Base-by-base conservation (phyloP, 1,140 invertebrate species). In the Pomphorhynchus laevis region DNA sequence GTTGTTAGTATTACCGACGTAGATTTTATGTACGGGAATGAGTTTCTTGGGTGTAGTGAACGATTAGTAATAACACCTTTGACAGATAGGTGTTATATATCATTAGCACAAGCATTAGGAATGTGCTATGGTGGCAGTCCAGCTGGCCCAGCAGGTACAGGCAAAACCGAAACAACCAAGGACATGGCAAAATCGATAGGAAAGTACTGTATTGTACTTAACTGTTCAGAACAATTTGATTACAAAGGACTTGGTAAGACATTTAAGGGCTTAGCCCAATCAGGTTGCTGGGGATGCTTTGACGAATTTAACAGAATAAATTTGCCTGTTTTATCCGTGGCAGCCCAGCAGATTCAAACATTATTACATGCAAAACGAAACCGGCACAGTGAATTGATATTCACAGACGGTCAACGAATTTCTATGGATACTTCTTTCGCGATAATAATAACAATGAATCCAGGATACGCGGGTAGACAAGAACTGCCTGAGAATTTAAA, bases 201-300 rank as follows among this genome's bases (percentile, higher is more conserved):
- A 12, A 89, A 89, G 60, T 89, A 86, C 53, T 77, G 89, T 2
- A 79, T 91, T 1, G 79, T 91, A 1, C 89, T 91, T 57, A 91
- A 91, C 59, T 91, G 82, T 51, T 89, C 79, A 1, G 82, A 91
- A 64, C 79, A 89, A 63, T 89, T 91, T 79, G 80, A 91, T 59
- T 89, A 80, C 54, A 67, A 75, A 64, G 74, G 44, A 14, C 42
- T 58, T 25, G 55, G 53, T 20, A 56, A 55, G 45, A 76, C 76
- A 50, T 59, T 58, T 47, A 59, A 59, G 47, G 57, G 57, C 38
- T 45, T 59, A 20, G 57, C 57, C 16, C 54, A 55, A 24, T 49
- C 55, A n/a, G 57, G 57, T 41, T 54, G 56, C 1, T 59, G 57
- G 56, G 54, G 56, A 5, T 59, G 57, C 47, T 59, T 59, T 49